These are phyloP conservation scores for Coelopa frigida DNA, from an alignment of 1,140 invertebrate genomes.

Conservation along the genomic window DNA sequence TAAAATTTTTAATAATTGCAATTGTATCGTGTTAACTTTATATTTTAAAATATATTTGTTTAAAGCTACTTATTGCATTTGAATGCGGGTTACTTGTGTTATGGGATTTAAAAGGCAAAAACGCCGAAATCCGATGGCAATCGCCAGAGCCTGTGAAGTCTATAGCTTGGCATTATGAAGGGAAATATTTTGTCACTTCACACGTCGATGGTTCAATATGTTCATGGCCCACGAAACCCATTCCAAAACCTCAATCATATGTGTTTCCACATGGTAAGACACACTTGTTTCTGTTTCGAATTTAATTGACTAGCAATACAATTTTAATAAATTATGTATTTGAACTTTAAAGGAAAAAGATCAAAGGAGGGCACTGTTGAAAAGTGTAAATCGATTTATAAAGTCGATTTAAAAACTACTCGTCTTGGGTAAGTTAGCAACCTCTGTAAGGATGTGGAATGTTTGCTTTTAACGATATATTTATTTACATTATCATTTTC, in stretches of 20 bases:
- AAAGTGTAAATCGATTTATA: slow-evolving; percentile 85
- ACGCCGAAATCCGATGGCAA: slow-evolving; percentile 76
- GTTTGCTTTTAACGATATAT: too few relatives aligned
- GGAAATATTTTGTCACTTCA: slow-evolving; percentile 95
- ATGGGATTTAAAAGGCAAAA: slow-evolving; percentile 86
- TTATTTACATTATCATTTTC: too few relatives aligned
- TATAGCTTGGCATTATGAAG: slow-evolving; percentile 94
- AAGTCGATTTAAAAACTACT: slow-evolving; percentile 90
- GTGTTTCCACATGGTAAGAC: slow-evolving; percentile 89
- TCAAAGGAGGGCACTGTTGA: slow-evolving; percentile 81
- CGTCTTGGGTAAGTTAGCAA: slow-evolving; percentile 79
- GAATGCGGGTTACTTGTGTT: slow-evolving; percentile 89
- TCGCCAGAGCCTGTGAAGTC: slow-evolving; percentile 72
- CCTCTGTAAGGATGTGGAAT: too few relatives aligned
- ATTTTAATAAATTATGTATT: not conserved
- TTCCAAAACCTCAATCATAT: slow-evolving; percentile 68
- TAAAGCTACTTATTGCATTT: slow-evolving; percentile 91
- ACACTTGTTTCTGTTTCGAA: too few relatives aligned
- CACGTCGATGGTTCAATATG: slow-evolving; percentile 91
- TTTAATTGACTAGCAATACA: too few relatives aligned
- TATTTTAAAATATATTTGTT: slow-evolving; percentile 13
- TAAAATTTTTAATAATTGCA: slow-evolving; percentile 45
- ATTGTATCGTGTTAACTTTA: too few relatives aligned
- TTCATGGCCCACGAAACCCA: slow-evolving; percentile 78
- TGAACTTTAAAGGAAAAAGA: slow-evolving; percentile 62